These are phyloP conservation scores for Sarcophaga rosellei DNA, from an alignment of 2,888 invertebrate genomes.

Conservation along the genomic window DNA sequence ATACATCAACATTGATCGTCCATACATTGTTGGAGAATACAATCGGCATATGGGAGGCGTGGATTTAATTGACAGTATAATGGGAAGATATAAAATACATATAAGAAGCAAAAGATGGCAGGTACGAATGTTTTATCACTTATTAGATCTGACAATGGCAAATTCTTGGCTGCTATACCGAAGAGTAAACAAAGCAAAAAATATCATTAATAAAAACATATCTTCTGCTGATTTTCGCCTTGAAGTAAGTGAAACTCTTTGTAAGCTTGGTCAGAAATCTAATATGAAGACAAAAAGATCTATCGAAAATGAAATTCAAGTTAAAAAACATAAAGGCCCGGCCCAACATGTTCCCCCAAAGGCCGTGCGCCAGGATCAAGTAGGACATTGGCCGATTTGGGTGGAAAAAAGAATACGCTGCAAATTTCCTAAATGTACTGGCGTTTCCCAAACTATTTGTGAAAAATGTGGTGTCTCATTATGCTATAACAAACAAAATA, in stretches of 20 bases:
- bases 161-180: constrained; percentile 34
- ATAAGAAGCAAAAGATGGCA: constrained; percentile 53
- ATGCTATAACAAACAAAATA: constrained; percentile 22
- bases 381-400: constrained; percentile 49
- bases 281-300: constrained; percentile 3
- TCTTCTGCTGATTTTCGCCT: constrained; percentile 50
- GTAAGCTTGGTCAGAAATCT: constrained; percentile 33
- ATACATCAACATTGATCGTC: constrained; percentile 25
- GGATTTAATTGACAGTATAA: constrained; percentile 55
- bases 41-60: constrained; percentile 44
- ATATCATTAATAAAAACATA: background rate
- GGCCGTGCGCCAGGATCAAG: constrained; percentile 55
- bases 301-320: constrained; percentile 69
- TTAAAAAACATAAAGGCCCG: constrained; percentile 56
- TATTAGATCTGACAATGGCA: constrained; percentile 40
- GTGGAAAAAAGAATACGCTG: constrained; percentile 31
- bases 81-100: constrained; percentile 54
- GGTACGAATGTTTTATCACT: constrained; percentile 43
- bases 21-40: constrained; percentile 35
- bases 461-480: constrained; percentile 32
- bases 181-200: constrained; percentile 37
- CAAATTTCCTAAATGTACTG: constrained; percentile 35
- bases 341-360: constrained; percentile 57
- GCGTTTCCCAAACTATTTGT: background rate
- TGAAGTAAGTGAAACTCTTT: constrained; percentile 29